Evolutionary conservation across 2,888 invertebrate genomes (phyloP), one percentile per base, ranked within the genome.

Genomic region (Callinectes sapidus): DNA sequence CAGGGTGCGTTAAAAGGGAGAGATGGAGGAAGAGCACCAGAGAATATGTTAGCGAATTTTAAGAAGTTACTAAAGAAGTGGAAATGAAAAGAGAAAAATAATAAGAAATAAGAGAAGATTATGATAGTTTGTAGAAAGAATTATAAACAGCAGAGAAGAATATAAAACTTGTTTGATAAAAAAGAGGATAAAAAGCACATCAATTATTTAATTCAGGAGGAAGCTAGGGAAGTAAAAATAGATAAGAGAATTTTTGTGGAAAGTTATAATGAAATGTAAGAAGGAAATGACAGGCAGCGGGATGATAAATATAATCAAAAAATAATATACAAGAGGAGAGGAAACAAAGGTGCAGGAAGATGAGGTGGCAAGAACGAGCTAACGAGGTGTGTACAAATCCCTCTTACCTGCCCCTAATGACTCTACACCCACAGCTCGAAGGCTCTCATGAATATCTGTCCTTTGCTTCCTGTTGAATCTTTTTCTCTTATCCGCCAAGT

Each of bases 341-440:
- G 81, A 81, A 81, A 81, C 81, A 81, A 81, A 81, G 81, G 32
- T 13, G 14, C 81, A 81, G 81, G 81, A 35, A 81, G 81, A 71
- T 71, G 71, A 81, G 81, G 81, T 32, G 81, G 81, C 32, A 35
- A n/a, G 35, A 81, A 32, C 35, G 35, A 81, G 35, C 32, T 81
- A 35, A 81, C 35, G 35, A 81, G 81, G 81, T 81, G 35, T 16
- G 13, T 35, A 81, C 81, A 81, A 32, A 81, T 35, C 35, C 35
- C 35, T 71, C 81, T 32, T 18, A 35, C 81, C 81, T 81, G 13
- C 35, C 16, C 16, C 81, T 81, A 16, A 81, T 81, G 32, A 81
- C 35, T 32, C 1, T 18, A 35, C 35, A 81, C 32, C 81, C 16
- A 35, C 14, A 14, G 13, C 35, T 81, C 81, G 16, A 81, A 81